These are phyloP conservation scores for Meloidogyne floridensis DNA, from an alignment of 1,140 invertebrate species.

Conservation along the genomic window DNA sequence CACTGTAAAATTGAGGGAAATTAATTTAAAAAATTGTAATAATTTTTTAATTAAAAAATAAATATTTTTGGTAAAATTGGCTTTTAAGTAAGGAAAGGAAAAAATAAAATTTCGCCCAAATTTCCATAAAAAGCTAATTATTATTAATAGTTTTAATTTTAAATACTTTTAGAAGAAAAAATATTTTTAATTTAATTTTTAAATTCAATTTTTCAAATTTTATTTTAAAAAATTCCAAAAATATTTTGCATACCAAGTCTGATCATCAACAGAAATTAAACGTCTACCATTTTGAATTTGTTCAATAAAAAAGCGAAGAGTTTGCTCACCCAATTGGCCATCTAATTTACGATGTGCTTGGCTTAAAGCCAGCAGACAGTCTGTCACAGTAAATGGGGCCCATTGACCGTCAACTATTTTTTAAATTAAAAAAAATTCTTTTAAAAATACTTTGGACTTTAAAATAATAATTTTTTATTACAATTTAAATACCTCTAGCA, in stretches of 20 bases:
- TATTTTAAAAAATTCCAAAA: neutral
- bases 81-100: too few relatives aligned
- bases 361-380: constrained; percentile 40
- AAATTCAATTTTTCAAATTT: neutral
- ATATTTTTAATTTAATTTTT: constrained; percentile 24
- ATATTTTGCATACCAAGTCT: constrained; percentile 20
- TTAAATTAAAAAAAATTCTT: constrained; percentile 3
- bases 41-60: too few relatives aligned
- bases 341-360: constrained; percentile 27
- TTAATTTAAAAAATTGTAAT: neutral
- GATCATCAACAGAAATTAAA: constrained; percentile 27
- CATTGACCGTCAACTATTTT: constrained; percentile 28
- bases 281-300: constrained; percentile 26
- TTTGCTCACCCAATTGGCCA: constrained; percentile 16
- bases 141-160: too few relatives aligned
- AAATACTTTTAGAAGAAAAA: too few relatives aligned
- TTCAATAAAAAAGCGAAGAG: constrained; percentile 25
- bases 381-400: constrained; percentile 48
- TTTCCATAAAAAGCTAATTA: too few relatives aligned
- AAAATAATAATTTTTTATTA: neutral
- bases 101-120: too few relatives aligned
- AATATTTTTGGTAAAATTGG: too few relatives aligned
- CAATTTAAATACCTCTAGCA: constrained; percentile 22
- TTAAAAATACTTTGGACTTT: neutral
- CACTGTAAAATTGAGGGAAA: constrained; percentile 21